These are phyloP conservation scores for Microchrysa polita DNA, from an alignment of 2,888 invertebrate genomes.

Conservation along the genomic window DNA sequence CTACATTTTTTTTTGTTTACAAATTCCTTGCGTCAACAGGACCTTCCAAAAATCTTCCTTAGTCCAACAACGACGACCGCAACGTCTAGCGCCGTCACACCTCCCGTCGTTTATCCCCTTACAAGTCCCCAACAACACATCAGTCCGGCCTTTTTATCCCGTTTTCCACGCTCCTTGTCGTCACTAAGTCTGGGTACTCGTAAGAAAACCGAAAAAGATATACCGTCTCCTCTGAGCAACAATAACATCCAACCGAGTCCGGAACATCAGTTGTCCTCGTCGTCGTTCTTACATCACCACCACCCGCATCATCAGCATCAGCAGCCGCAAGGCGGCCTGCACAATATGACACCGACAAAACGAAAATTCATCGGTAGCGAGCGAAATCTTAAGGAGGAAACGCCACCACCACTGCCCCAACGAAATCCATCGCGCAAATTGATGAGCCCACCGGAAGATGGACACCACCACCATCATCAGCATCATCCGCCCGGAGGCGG, in stretches of 20 bases:
- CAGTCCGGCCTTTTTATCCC: constrained; percentile 64
- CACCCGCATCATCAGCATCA: constrained; percentile 23
- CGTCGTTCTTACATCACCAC: constrained; percentile 54
- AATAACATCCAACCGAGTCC: constrained; percentile 48
- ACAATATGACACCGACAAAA: constrained; percentile 56
- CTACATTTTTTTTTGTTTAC: constrained; percentile 22
- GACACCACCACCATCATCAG: constrained; percentile 31
- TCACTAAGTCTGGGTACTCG: constrained; percentile 64
- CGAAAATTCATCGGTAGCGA: constrained; percentile 59
- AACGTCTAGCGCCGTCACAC: constrained; percentile 55
- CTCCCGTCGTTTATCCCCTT: constrained; percentile 33
- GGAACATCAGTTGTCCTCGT: constrained; percentile 57
- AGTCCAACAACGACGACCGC: constrained; percentile 55
- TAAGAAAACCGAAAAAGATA: constrained; percentile 63
- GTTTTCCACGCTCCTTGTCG: constrained; percentile 64
- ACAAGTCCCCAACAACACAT: constrained; percentile 56
- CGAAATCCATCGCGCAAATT: constrained; percentile 64
- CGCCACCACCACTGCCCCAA: constrained; percentile 68
- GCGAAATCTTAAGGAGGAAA: constrained; percentile 57
- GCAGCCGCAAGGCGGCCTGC: constrained; percentile 56
- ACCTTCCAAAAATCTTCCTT: constrained; percentile 49
- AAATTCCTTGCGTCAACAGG: constrained; percentile 51
- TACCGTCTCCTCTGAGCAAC: constrained; percentile 59
- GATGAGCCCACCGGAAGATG: constrained; percentile 54
- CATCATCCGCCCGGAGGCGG: not conserved